phyloP scores from a whole-genome alignment of 2,113 vertebrate species.

The Saguinus imperator region DNA sequence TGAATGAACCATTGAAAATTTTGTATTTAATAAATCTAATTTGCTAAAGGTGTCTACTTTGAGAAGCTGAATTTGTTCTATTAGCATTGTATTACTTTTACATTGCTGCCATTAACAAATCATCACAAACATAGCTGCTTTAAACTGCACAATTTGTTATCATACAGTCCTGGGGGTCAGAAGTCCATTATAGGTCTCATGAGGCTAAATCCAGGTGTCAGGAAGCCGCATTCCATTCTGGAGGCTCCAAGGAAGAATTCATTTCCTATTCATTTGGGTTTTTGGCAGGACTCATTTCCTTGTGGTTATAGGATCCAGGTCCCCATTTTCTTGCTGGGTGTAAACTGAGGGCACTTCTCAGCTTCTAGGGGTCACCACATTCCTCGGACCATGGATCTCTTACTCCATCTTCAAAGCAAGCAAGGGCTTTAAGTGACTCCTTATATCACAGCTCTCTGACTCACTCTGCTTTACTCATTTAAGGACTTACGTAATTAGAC shows the following conservation, averaged over 20 bases:
- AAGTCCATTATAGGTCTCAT: not conserved
- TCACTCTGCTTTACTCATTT: not conserved
- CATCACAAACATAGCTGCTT: not conserved
- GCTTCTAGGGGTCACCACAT: not conserved
- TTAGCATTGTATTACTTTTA: not conserved
- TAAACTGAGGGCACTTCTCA: not conserved
- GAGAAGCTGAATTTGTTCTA: not conserved
- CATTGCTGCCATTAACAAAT: not conserved
- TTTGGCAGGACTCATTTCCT: not conserved
- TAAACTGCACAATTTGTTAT: not conserved
- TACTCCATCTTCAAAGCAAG: not conserved
- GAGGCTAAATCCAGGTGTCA: not conserved
- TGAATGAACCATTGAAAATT: not conserved
- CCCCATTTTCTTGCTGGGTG: not conserved
- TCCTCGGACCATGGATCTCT: not conserved
- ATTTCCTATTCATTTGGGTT: not conserved
- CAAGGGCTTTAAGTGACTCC: not conserved
- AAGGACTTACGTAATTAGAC: not conserved
- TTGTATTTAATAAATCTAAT: not conserved
- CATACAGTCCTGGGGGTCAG: not conserved
- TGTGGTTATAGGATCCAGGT: not conserved
- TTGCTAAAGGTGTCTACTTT: not conserved
- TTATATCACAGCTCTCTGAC: not conserved
- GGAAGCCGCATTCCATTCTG: not conserved
- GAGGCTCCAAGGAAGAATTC: not conserved